phyloP scores from a whole-genome alignment of 2,888 invertebrate species.

The Drosophila anomalata region DNA sequence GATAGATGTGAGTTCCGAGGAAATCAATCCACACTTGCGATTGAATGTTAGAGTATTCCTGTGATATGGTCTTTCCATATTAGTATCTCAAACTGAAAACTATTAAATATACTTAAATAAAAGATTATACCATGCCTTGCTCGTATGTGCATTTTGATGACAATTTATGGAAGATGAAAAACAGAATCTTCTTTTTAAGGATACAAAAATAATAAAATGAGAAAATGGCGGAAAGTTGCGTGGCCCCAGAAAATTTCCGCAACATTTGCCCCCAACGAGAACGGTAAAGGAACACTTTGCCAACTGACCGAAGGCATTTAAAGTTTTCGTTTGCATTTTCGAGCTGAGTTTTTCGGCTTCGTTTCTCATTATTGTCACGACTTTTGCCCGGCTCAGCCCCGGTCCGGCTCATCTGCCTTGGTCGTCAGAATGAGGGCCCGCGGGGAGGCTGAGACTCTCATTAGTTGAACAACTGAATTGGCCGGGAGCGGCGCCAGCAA shows the following conservation, averaged over 20 bases:
- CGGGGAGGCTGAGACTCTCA: conserved; percentile 57
- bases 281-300: conserved; percentile 33
- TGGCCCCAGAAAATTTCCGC: conserved; percentile 47
- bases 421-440: conserved; percentile 38
- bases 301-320: conserved; percentile 68
- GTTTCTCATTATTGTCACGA: conserved; percentile 58
- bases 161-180: too few relatives aligned
- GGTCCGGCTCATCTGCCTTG: conserved; percentile 39
- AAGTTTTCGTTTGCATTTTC: conserved; percentile 58
- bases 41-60: conserved; percentile 6
- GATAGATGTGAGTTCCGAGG: conserved; percentile 24
- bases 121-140: too few relatives aligned
- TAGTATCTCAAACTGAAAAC: too few relatives aligned
- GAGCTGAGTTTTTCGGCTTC: conserved; percentile 7
- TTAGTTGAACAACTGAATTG: conserved; percentile 72
- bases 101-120: too few relatives aligned
- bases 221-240: conserved; percentile 10
- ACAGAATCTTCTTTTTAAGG: too few relatives aligned
- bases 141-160: too few relatives aligned
- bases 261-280: conserved; percentile 55
- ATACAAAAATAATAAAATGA: too few relatives aligned
- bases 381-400: conserved; percentile 43
- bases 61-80: too few relatives aligned
- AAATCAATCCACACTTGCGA: conserved; percentile 28
- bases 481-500: conserved; percentile 25